These are phyloP conservation scores for Podarcis cretensis DNA, from an alignment of 2,113 vertebrate species.

Conservation along the genomic window DNA sequence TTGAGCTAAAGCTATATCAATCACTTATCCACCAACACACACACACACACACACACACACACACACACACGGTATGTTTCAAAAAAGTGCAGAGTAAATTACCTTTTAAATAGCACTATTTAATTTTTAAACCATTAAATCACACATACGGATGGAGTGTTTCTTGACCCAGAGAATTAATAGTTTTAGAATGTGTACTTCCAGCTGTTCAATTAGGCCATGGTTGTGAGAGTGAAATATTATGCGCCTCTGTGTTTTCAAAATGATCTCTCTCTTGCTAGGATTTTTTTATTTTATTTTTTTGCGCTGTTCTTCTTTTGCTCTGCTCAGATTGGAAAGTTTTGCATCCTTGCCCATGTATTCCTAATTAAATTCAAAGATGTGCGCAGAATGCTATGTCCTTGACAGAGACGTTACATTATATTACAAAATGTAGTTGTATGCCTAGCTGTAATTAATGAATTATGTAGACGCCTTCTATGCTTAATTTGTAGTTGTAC, in stretches of 20 bases:
- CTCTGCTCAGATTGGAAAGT: slow-evolving; percentile 29
- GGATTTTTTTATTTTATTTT: background rate
- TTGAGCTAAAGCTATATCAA: slow-evolving; percentile 17
- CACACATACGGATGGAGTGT: slow-evolving; percentile 41
- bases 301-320: slow-evolving; percentile 49
- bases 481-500: background rate
- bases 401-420: background rate
- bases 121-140: slow-evolving; percentile 58
- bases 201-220: slow-evolving; percentile 51
- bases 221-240: slow-evolving; percentile 42
- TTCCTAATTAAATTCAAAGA: background rate
- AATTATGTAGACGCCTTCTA: background rate
- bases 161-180: slow-evolving; percentile 56
- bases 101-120: slow-evolving; percentile 18
- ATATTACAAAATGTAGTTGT: background rate
- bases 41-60: background rate
- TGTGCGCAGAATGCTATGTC: background rate
- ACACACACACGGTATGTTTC: background rate
- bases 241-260: slow-evolving; percentile 66
- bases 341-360: slow-evolving; percentile 48
- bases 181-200: slow-evolving; percentile 53
- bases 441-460: background rate
- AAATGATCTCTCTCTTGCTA: slow-evolving; percentile 34
- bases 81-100: slow-evolving; percentile 1
- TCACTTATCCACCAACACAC: slow-evolving; percentile 29